A percentile compares a stretch with the other conserved stretches of the same genome.
phyloP scores from a whole-genome alignment of 2,888 invertebrate species.

The Teleogryllus oceanicus region DNA sequence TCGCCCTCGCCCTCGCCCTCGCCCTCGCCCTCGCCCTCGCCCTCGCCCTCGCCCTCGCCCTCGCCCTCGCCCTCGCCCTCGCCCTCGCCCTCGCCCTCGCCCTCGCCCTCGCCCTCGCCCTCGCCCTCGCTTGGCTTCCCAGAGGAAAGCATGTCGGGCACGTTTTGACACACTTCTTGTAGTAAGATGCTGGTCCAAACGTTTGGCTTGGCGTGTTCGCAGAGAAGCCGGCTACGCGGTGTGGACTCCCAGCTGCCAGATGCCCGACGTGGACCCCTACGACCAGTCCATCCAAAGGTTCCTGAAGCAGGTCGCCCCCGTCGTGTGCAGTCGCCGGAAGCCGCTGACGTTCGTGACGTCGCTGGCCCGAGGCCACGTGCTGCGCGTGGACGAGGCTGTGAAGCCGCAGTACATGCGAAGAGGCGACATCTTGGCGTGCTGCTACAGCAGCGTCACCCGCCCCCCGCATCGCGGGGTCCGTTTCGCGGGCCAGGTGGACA shows the following conservation, averaged over 20 bases:
- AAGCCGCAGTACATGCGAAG: background rate
- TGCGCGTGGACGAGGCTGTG: background rate
- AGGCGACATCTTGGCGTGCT: conserved; percentile 21
- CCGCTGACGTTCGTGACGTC: conserved; percentile 21
- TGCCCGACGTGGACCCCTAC: conserved; percentile 34
- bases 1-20: too few species aligned
- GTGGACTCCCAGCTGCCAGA: background rate
- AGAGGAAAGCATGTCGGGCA: too few species aligned
- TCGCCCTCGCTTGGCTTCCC: too few species aligned
- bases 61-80: too few species aligned
- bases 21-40: too few species aligned
- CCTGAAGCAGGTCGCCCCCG: conserved; percentile 19
- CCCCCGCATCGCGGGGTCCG: background rate
- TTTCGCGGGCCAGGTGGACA: conserved; percentile 3
- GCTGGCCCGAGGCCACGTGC: too few species aligned
- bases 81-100: too few species aligned
- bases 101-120: too few species aligned
- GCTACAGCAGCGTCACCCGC: conserved; percentile 24
- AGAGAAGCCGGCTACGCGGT: conserved; percentile 20
- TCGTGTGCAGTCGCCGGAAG: conserved; percentile 23
- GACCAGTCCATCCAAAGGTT: conserved; percentile 29
- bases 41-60: too few species aligned
- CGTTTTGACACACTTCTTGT: too few species aligned
- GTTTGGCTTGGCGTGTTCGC: too few species aligned
- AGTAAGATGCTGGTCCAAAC: too few species aligned